A percentile compares a stretch with the other conserved stretches of the same genome.
These are phyloP conservation scores for Pantelozetes paolii DNA, from an alignment of 2,888 invertebrate genomes.

Conservation along the genomic window DNA sequence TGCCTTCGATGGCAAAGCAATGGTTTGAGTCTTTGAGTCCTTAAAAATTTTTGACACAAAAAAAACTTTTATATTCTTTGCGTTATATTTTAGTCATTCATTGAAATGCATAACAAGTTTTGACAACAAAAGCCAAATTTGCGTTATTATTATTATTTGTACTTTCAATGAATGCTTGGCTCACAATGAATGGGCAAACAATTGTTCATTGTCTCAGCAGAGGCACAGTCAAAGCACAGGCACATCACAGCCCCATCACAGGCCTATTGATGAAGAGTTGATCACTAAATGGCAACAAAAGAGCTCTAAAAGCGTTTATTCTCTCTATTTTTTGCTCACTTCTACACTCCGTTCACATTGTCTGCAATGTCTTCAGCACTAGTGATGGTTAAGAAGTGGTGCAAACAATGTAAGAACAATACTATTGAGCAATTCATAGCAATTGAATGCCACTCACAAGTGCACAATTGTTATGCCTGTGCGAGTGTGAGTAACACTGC, in stretches of 20 bases:
- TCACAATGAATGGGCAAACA: slow-evolving; percentile 25
- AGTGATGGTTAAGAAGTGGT: slow-evolving; percentile 34
- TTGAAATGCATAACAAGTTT: slow-evolving; percentile 35
- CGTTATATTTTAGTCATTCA: slow-evolving; percentile 17
- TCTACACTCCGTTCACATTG: neutral
- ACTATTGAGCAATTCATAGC: slow-evolving; percentile 21
- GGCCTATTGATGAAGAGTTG: slow-evolving; percentile 25
- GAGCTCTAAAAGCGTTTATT: slow-evolving; percentile 10
- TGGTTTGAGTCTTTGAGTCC: neutral
- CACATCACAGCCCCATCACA: neutral
- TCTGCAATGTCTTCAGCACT: slow-evolving; percentile 5
- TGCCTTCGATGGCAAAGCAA: neutral
- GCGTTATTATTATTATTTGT: slow-evolving; percentile 33
- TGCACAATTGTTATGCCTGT: slow-evolving; percentile 20
- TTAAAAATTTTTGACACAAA: neutral
- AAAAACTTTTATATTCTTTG: neutral
- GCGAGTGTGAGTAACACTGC: slow-evolving; percentile 13
- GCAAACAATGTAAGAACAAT: slow-evolving; percentile 28
- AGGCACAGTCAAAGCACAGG: too few species aligned
- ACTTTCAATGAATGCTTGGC: neutral
- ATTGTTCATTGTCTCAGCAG: slow-evolving; percentile 27
- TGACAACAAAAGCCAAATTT: slow-evolving; percentile 32
- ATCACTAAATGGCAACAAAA: slow-evolving; percentile 36
- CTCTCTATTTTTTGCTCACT: neutral
- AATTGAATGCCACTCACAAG: slow-evolving; percentile 34